A percentile compares a stretch with the other conserved stretches of the same genome.
Evolutionary conservation across 1,140 invertebrate genomes (phyloP).

Genomic region (Cephus cinctus): DNA sequence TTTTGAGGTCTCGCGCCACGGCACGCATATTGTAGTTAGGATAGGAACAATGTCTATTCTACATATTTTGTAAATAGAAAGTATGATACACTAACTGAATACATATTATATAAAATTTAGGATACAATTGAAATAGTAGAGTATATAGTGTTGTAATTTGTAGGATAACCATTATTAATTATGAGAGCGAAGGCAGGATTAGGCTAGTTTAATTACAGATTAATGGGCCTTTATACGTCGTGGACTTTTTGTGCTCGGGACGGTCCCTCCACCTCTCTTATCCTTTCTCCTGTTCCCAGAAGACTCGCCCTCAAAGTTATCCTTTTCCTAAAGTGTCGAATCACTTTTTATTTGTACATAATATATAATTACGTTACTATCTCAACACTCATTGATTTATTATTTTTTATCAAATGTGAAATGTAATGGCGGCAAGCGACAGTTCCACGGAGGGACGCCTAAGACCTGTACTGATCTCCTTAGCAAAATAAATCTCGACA

Average conservation of each 20-base stretch:
- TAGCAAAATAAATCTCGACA: too few species aligned
- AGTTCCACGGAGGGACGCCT: conserved; percentile 36
- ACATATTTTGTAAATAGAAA: conserved; percentile 51
- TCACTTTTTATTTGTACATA: conserved; percentile 49
- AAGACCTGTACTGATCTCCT: not conserved
- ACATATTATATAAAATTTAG: conserved; percentile 8
- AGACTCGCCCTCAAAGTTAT: conserved; percentile 44
- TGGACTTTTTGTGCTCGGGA: conserved; percentile 41
- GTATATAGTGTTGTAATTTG: conserved; percentile 31
- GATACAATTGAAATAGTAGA: not conserved
- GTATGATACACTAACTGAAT: conserved; percentile 32
- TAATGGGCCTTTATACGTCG: conserved; percentile 38
- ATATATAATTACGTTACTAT: conserved; percentile 32
- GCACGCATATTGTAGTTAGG: conserved; percentile 50
- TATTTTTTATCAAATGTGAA: conserved; percentile 40
- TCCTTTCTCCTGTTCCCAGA: too few species aligned
- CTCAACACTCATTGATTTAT: conserved; percentile 38
- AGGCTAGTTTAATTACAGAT: conserved; percentile 37
- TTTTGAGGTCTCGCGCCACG: conserved; percentile 43
- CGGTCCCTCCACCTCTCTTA: conserved; percentile 23
- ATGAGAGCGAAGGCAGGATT: conserved; percentile 33
- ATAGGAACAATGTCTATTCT: conserved; percentile 47
- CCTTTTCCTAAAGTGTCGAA: conserved; percentile 38
- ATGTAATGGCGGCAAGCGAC: conserved; percentile 28
- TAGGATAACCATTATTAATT: conserved; percentile 27